A percentile compares a stretch with the other conserved stretches of the same genome.
Conservation (phyloP, 2,888 invertebrate species). For the Drosophila bunnanda region DNA sequence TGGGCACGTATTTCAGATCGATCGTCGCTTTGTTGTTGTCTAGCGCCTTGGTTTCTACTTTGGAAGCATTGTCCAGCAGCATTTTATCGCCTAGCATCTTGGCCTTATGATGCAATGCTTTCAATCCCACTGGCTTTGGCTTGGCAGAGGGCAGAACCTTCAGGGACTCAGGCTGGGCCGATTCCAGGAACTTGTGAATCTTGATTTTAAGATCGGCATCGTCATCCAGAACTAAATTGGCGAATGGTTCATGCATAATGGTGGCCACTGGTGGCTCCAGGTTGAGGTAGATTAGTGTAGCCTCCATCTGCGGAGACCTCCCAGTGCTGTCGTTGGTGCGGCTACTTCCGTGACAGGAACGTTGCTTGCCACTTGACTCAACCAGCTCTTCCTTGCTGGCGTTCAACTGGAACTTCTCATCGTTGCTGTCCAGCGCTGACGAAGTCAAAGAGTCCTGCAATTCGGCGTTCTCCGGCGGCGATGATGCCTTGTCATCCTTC, state of each 20-base stretch:
- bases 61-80: constrained; percentile 40
- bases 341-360: constrained; percentile 22
- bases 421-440: constrained; percentile 15
- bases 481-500: constrained; percentile 61
- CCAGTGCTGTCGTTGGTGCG: constrained; percentile 3
- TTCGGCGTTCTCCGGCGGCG: constrained; percentile 12
- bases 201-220: constrained; percentile 49
- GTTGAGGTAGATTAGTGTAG: constrained; percentile 50
- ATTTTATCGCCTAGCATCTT: too few species aligned
- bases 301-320: constrained; percentile 9
- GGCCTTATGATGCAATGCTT: constrained; percentile 5
- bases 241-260: constrained; percentile 31
- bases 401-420: constrained; percentile 29
- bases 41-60: constrained; percentile 52
- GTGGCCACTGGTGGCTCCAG: constrained; percentile 49
- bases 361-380: constrained; percentile 17
- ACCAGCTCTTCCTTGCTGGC: too few species aligned
- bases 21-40: constrained; percentile 56
- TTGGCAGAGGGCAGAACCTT: neutral
- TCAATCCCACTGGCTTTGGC: neutral
- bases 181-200: constrained; percentile 55
- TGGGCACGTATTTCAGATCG: constrained; percentile 56
- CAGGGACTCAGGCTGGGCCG: neutral
- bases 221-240: constrained; percentile 33
- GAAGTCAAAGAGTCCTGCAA: neutral